These are phyloP conservation scores for Palythoa grandiflora DNA, from an alignment of 92 coral and sea anemone genomes.

Conservation along the genomic window DNA sequence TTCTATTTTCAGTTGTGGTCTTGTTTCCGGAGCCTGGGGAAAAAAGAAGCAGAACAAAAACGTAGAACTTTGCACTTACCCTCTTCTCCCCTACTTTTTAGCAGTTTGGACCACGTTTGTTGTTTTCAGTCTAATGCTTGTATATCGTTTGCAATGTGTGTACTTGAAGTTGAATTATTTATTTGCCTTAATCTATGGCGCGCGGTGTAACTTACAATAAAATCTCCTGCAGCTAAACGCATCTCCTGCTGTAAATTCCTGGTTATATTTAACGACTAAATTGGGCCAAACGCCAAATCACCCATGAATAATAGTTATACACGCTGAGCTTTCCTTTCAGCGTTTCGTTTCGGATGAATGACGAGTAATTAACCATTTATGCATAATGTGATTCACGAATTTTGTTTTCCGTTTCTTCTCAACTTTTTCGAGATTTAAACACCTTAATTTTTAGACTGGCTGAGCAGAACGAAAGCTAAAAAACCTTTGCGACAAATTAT, in stretches of 20 bases:
- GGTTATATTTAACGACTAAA: background rate
- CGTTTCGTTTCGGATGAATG: background rate
- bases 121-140: background rate
- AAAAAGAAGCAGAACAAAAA: no score
- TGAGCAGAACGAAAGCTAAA: no score
- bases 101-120: background rate
- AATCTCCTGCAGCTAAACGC: background rate
- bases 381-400: background rate
- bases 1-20: no score
- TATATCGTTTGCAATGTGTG: background rate
- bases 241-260: background rate
- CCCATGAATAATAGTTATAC: background rate
- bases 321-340: background rate
- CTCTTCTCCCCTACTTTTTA: no score
- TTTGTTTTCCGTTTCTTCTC: background rate
- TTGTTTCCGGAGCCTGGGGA: no score
- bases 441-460: no score
- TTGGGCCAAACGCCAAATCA: background rate
- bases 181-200: background rate
- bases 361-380: background rate
- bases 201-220: background rate
- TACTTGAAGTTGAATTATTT: background rate
- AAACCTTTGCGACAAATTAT: background rate
- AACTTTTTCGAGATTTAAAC: no score
- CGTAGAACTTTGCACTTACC: no score